Conservation (phyloP, 2,113 vertebrate species). For the Chinchilla lanigera region DNA sequence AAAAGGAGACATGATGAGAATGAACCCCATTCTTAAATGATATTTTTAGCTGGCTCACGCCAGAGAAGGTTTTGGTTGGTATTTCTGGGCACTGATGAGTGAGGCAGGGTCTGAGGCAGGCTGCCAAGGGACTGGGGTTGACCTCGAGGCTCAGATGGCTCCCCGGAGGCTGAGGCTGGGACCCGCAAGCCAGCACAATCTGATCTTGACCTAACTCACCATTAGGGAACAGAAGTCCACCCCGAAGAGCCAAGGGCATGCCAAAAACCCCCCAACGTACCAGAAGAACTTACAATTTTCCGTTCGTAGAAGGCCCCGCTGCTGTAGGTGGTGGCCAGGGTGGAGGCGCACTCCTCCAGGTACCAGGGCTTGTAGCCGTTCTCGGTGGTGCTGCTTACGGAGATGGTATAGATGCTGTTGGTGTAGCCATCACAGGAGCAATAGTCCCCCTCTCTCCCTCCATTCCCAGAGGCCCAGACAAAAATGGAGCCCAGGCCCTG, state of each 20-base stretch:
- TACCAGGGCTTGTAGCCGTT: conserved; percentile 90
- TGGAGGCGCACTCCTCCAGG: conserved; percentile 95
- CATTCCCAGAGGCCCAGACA: conserved; percentile 95
- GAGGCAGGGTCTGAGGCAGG: neutral
- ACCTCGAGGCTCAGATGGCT: neutral
- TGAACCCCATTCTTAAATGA: conserved; percentile 56
- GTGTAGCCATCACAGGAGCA: conserved; percentile 97
- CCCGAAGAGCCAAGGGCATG: accelerated
- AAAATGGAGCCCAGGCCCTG: conserved; percentile 95
- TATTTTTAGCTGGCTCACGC: conserved; percentile 66
- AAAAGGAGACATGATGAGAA: conserved; percentile 26
- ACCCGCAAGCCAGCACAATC: neutral
- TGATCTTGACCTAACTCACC: neutral
- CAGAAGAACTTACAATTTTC: conserved; percentile 88
- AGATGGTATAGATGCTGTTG: conserved; percentile 97
- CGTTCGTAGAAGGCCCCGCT: conserved; percentile 93
- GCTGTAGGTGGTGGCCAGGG: conserved; percentile 93
- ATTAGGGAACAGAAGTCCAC: neutral
- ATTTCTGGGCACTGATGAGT: conserved; percentile 36
- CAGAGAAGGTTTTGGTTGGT: conserved; percentile 47
- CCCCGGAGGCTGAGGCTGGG: neutral
- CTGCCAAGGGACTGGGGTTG: conserved; percentile 28
- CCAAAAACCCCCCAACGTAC: neutral
- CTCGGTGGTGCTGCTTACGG: conserved; percentile 93
- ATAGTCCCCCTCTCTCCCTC: conserved; percentile 92